A percentile compares a stretch with the other conserved stretches of the same genome.
Evolutionary conservation across 2,113 vertebrate genomes (phyloP).

Genomic region (Globicephala melas): DNA sequence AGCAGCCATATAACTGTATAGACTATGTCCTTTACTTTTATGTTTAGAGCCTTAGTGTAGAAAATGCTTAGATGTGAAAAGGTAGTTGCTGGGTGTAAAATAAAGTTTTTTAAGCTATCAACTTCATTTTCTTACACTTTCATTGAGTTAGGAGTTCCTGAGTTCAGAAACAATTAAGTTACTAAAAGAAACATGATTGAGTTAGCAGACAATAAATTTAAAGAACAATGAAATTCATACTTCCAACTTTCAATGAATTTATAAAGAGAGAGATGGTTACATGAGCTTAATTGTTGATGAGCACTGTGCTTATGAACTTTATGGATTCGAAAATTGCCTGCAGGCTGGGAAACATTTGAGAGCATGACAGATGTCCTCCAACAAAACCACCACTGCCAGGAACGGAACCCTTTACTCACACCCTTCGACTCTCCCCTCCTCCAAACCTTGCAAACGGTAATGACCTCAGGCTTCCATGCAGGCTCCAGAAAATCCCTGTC

Average conservation of each 20-base stretch:
- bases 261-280: slow-evolving; percentile 44
- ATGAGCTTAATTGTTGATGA: slow-evolving; percentile 61
- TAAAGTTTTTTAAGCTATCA: slow-evolving; percentile 45
- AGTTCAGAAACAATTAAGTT: slow-evolving; percentile 61
- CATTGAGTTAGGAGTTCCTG: slow-evolving; percentile 56
- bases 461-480: neutral
- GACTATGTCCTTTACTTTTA: neutral
- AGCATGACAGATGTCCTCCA: neutral
- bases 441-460: neutral
- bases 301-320: slow-evolving; percentile 37
- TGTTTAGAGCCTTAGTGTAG: neutral
- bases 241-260: slow-evolving; percentile 54
- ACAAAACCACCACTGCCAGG: neutral
- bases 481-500: neutral
- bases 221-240: slow-evolving; percentile 68
- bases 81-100: neutral
- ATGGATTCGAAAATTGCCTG: slow-evolving; percentile 3
- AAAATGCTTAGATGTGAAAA: slow-evolving; percentile 13
- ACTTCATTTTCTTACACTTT: slow-evolving; percentile 62
- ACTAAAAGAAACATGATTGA: slow-evolving; percentile 68
- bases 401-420: neutral
- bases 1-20: neutral
- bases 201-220: slow-evolving; percentile 70
- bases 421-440: neutral
- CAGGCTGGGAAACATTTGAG: neutral